Evolutionary conservation across 2,113 vertebrate species (phyloP).

Genomic region (Isurus oxyrinchus): DNA sequence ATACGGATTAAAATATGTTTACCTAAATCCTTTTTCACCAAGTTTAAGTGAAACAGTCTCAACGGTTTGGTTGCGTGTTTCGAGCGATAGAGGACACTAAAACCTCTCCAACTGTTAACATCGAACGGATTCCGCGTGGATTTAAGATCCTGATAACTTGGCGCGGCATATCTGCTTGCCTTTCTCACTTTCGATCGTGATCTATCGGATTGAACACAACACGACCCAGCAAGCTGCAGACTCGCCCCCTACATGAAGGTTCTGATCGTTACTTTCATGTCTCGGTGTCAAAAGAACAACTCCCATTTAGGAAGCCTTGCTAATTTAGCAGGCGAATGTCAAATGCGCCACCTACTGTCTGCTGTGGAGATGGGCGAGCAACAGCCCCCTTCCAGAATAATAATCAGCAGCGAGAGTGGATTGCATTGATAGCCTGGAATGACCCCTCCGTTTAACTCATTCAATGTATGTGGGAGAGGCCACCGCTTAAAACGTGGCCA

Average conservation of each 20-base stretch:
- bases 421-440: neutral
- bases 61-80: neutral
- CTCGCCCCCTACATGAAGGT: neutral
- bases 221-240: neutral
- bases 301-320: neutral
- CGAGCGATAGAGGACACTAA: neutral
- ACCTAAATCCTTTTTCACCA: neutral
- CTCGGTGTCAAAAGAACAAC: neutral
- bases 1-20: neutral
- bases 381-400: neutral
- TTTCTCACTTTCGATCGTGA: neutral
- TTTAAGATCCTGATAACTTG: neutral
- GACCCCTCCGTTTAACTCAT: neutral
- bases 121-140: neutral
- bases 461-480: neutral
- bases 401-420: neutral
- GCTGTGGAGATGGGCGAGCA: neutral
- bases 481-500: no score
- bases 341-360: slow-evolving; percentile 13
- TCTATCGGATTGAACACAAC: neutral
- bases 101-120: neutral
- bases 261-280: neutral
- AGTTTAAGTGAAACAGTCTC: neutral
- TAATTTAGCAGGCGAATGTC: neutral
- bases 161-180: neutral